Percentiles rank a stretch among this genome's conserved stretches.
These are phyloP conservation scores for Psophia crepitans DNA, from an alignment of 2,113 vertebrate genomes.

Conservation along the genomic window DNA sequence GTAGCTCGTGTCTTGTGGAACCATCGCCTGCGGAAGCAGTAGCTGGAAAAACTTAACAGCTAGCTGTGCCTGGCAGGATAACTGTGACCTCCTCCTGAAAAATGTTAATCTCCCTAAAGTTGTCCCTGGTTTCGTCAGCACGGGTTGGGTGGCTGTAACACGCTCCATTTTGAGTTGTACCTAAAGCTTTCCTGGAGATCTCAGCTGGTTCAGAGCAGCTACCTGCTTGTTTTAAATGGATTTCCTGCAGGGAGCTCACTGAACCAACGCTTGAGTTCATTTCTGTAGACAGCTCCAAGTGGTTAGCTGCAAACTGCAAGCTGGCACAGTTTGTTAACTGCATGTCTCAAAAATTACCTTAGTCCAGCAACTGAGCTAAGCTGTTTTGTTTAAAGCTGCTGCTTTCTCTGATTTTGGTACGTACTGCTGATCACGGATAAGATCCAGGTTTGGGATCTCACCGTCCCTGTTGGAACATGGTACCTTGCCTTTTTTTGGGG, in stretches of 20 bases:
- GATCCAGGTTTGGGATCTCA: not conserved
- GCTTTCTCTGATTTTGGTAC: not conserved
- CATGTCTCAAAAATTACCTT: not conserved
- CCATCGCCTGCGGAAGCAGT: not conserved
- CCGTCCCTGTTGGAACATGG: accelerated
- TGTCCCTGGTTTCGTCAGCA: not conserved
- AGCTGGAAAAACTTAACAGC: not conserved
- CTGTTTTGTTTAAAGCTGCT: not conserved
- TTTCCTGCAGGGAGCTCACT: constrained; percentile 40
- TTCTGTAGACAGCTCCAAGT: not conserved
- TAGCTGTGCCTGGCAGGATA: not conserved
- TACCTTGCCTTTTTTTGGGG: not conserved
- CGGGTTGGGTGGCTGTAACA: not conserved
- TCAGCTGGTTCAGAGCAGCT: not conserved
- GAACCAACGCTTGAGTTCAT: not conserved
- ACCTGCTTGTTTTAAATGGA: constrained; percentile 47
- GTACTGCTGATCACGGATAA: not conserved
- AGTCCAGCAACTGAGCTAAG: not conserved
- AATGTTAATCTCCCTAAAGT: constrained; percentile 31
- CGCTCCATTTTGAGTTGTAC: not conserved
- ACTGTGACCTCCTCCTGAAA: not conserved
- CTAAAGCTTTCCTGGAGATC: constrained; percentile 9
- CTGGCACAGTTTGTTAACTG: not conserved
- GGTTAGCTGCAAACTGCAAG: not conserved
- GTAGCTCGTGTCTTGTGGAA: not conserved